Base-by-base conservation (phyloP, 92 coral and sea anemone genomes). In the Actinernus sp. region DNA sequence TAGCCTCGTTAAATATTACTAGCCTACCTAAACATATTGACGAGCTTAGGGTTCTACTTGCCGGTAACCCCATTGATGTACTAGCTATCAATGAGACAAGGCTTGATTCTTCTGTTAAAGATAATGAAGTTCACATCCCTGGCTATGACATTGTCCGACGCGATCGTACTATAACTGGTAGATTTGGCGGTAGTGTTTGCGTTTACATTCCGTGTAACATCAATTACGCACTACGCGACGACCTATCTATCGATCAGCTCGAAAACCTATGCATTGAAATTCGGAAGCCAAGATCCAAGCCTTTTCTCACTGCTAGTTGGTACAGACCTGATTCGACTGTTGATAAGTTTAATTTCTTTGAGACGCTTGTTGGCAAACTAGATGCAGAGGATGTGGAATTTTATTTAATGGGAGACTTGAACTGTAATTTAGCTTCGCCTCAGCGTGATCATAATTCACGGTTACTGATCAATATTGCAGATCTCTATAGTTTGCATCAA, bases 11-110 rank as follows among this genome's bases (percentile, higher is more conserved):
- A 9, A 72, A 72, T 49, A 60, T 72, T 19, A 60, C 36, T 58
- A 72, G 79, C 53, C 50, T 72, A 5, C 31, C 70, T 13, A 60
- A 59, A 60, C 33, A 72, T 33, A 59, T 72, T 58, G 70, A 72
- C 44, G n/a, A 72, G 34, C 61, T 72, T 0, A 70, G 44, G 27
- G 26, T 54, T 46, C 5, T 8, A 12, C 27, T 39, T 38, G 19
- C 0, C 19, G 29, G 18, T 43, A 39, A 56, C 29, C 26, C 40
- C 43, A 20, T 29, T 37, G 63, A 67, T 24, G 40, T 67, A 21
- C 76, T 68, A 22, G 53, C 76, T 2, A 26, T 73, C 32, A 73
- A 49, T 49, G 80, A 60, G 54, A 73, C 80, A 14, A 48, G 58
- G 39, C 70, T 73, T 17, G 69, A 73, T 20, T 33, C 26, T 33